Evolutionary conservation across 1,140 invertebrate species (phyloP).

Genomic region (Macrostomum lignano): DNA sequence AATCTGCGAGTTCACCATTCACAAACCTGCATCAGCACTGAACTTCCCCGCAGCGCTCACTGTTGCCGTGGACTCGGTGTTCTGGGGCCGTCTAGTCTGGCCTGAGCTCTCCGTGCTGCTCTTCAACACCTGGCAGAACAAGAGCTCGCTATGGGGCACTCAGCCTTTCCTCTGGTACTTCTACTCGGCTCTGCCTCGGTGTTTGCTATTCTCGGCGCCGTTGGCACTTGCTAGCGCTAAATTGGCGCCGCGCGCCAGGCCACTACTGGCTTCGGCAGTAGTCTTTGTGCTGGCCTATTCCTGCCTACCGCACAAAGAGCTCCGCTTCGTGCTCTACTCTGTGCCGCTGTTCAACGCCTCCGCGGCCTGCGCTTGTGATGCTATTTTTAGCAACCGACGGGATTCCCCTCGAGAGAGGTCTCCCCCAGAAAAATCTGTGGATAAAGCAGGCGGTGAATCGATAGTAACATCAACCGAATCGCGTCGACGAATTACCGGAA

Average conservation of each 20-base stretch:
- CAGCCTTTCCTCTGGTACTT: slow-evolving; percentile 93
- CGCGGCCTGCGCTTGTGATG: slow-evolving; percentile 52
- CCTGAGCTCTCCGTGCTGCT: slow-evolving; percentile 87
- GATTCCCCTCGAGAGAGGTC: too few species aligned
- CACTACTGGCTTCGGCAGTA: slow-evolving; percentile 42
- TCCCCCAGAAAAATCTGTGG: too few species aligned
- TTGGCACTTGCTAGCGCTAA: slow-evolving; percentile 50
- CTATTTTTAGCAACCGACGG: slow-evolving; percentile 41
- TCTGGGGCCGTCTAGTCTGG: slow-evolving; percentile 68
- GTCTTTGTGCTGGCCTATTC: slow-evolving; percentile 67
- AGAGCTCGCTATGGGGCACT: slow-evolving; percentile 78
- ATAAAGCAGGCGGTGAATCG: too few species aligned
- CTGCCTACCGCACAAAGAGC: slow-evolving; percentile 81
- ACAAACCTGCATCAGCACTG: background rate
- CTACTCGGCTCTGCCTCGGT: slow-evolving; percentile 71
- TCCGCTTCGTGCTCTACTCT: slow-evolving; percentile 84
- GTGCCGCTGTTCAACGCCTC: slow-evolving; percentile 69
- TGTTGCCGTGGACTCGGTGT: slow-evolving; percentile 56
- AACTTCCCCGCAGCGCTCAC: slow-evolving; percentile 35
- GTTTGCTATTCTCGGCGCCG: slow-evolving; percentile 46
- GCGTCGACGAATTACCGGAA: too few species aligned
- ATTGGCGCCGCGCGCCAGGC: slow-evolving; percentile 39
- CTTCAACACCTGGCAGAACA: slow-evolving; percentile 74
- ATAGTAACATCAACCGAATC: too few species aligned
- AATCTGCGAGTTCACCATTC: too few species aligned